Conservation (phyloP, 2,797 vertebrate species). For the Monodelphis domestica region DNA sequence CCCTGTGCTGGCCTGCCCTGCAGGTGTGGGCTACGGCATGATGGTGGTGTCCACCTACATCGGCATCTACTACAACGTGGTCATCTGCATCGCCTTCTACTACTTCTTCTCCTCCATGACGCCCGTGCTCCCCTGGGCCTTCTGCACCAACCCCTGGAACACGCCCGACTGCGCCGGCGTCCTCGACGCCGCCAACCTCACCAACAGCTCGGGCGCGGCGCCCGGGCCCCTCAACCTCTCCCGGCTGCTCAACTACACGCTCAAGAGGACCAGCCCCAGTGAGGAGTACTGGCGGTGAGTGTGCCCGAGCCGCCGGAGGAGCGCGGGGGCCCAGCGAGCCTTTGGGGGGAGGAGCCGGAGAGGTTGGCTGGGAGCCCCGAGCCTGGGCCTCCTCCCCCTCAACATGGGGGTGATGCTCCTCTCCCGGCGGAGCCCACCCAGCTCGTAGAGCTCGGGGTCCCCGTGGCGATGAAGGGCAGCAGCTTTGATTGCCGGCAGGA, state of each 20-base stretch:
- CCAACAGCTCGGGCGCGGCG: slow-evolving; percentile 84
- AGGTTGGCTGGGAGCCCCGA: too few species aligned
- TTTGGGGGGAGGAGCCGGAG: neutral
- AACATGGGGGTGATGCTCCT: neutral
- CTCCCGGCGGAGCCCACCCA: neutral
- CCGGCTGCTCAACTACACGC: slow-evolving; percentile 89
- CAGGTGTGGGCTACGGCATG: slow-evolving; percentile 99
- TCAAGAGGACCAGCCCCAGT: slow-evolving; percentile 97
- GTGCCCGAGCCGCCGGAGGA: accelerated
- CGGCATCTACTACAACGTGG: slow-evolving; percentile 99
- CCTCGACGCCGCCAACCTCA: slow-evolving; percentile 81
- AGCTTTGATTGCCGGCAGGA: neutral
- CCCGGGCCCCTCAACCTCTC: slow-evolving; percentile 84
- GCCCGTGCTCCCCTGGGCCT: slow-evolving; percentile 96
- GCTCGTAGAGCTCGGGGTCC: neutral
- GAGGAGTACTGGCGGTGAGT: slow-evolving; percentile 99
- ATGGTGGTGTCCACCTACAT: slow-evolving; percentile 99
- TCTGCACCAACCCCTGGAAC: slow-evolving; percentile 98
- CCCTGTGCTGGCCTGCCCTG: neutral
- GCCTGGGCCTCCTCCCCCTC: neutral
- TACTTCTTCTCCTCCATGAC: slow-evolving; percentile 99
- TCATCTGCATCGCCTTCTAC: slow-evolving; percentile 99
- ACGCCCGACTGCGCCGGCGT: slow-evolving; percentile 92
- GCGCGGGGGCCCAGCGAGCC: too few species aligned
- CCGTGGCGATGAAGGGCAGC: neutral